phyloP scores from a whole-genome alignment of 2,888 invertebrate species.

The Elgonia sp. region DNA sequence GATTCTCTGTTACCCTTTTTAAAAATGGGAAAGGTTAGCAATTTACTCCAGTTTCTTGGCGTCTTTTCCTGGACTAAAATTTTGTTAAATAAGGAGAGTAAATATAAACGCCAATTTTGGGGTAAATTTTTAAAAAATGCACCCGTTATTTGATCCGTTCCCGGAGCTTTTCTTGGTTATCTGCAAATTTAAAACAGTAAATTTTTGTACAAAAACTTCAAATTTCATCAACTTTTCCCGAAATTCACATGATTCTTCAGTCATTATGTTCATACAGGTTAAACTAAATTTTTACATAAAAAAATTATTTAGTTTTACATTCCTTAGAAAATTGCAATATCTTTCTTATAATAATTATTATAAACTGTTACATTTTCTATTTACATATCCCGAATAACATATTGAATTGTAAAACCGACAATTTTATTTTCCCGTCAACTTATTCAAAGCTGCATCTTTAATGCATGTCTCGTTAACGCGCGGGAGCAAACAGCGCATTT shows the following conservation, averaged over 20 bases:
- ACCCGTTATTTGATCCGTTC: neutral
- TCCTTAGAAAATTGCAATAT: too few species aligned
- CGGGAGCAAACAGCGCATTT: too few species aligned
- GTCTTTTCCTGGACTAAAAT: neutral
- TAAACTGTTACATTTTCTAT: too few species aligned
- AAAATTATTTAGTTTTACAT: too few species aligned
- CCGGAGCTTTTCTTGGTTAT: conserved; percentile 17
- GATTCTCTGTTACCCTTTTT: conserved; percentile 5
- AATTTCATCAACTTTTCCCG: too few species aligned
- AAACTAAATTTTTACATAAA: too few species aligned
- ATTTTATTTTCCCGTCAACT: conserved; percentile 26
- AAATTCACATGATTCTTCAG: too few species aligned
- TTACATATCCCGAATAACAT: neutral
- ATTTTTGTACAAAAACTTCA: too few species aligned
- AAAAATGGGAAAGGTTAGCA: neutral
- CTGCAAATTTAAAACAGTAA: too few species aligned
- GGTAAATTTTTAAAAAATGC: conserved; percentile 21
- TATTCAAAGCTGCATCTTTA: conserved; percentile 20
- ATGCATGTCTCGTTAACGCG: conserved; percentile 23
- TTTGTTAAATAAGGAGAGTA: conserved; percentile 25
- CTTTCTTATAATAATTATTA: neutral
- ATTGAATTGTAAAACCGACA: neutral
- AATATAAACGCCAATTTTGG: too few species aligned
- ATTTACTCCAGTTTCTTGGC: conserved; percentile 15
- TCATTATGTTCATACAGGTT: too few species aligned